Evolutionary conservation across 2,797 vertebrate genomes (phyloP).

Genomic region (Carcharodon carcharias): DNA sequence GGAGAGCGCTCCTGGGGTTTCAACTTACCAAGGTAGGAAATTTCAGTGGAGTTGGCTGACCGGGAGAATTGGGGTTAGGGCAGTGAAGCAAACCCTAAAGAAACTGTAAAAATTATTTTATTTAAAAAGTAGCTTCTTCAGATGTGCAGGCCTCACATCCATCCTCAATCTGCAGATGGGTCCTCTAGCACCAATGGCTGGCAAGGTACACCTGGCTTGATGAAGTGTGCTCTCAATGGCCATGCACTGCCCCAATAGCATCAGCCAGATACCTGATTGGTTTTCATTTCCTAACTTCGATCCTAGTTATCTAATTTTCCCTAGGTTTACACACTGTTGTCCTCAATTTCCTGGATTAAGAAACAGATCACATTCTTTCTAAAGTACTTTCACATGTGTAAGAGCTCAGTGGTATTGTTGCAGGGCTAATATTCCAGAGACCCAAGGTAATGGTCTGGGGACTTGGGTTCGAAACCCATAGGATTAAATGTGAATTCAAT

Average conservation of each 20-base stretch:
- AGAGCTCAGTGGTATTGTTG: neutral
- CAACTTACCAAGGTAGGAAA: neutral
- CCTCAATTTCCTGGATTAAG: neutral
- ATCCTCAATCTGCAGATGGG: neutral
- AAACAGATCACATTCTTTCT: neutral
- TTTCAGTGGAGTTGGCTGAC: neutral
- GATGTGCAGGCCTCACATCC: neutral
- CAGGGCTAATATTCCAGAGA: too few species aligned
- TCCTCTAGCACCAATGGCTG: neutral
- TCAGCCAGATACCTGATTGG: neutral
- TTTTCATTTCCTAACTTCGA: neutral
- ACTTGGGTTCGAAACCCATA: too few species aligned
- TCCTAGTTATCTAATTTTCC: neutral
- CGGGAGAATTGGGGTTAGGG: neutral
- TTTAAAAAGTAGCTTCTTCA: neutral
- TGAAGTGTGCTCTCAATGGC: neutral
- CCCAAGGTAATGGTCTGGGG: too few species aligned
- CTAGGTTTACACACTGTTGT: neutral
- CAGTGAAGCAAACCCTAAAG: neutral
- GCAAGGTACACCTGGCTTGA: neutral
- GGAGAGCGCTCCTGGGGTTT: neutral
- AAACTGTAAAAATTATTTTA: neutral
- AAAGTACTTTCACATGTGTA: neutral
- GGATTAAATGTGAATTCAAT: too few species aligned
- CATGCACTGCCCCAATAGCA: neutral